Evolutionary conservation across 2,113 vertebrate species (phyloP), one percentile per base, ranked within the genome.

Genomic region (Chascanopsetta lugubris): DNA sequence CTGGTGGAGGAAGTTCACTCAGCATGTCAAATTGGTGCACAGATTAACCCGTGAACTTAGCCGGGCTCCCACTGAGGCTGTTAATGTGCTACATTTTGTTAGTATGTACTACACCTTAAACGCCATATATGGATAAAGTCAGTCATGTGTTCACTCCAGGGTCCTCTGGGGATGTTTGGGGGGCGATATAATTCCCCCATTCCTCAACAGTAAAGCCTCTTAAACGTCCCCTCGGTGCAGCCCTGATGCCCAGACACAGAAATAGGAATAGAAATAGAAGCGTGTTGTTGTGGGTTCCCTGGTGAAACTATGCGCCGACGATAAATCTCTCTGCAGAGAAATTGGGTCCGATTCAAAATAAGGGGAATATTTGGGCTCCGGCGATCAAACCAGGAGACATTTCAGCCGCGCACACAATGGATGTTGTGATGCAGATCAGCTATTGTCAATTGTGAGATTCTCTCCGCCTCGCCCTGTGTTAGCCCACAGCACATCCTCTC

Each of bases 381-480:
- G 2, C 1, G 64, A 80, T 76, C 34, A 73, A 68, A 82, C 73
- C 60, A 18, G 56, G 59, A 84, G 80, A 88, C 75, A 38, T 81
- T 73, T 80, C 63, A 73, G 48, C 53, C 48, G 8, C 61, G 56
- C 61, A 64, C 60, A 91, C 84, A 91, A 89, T 84, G 45, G 77
- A 69, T 88, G 84, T 83, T 84, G 77, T 84, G 73, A 80, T 82
- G 64, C 40, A 3, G 69, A 71, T 59, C 65, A 18, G 48, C 77
- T 69, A 87, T 88, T 90, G 88, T 91, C 85, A 40, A 89, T 91
- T 90, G 88, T 90, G 47, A 69, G 63, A 69, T 71, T 74, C 72
- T 54, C 78, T 7, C 43, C 62, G 78, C 71, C 80, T 88, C 83
- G 48, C 84, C 85, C 85, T 40, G 62, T 65, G 69, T 69, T 79